These are phyloP conservation scores for Saguinus midas DNA, from an alignment of 2,113 vertebrate genomes.

Conservation along the genomic window DNA sequence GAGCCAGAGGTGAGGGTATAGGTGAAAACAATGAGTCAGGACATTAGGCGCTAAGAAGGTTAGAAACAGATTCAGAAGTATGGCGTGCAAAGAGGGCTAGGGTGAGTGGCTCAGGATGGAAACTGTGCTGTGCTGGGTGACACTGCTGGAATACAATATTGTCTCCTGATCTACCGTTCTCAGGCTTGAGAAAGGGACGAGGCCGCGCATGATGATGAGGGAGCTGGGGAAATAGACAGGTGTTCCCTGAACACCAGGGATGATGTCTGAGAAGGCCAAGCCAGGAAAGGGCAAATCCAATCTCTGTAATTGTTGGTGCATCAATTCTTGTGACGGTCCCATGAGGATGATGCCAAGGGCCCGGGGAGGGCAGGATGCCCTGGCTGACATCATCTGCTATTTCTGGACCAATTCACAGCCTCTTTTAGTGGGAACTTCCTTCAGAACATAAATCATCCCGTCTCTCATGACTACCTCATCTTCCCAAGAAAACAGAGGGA, in stretches of 20 bases:
- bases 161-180: background rate
- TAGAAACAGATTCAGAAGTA: background rate
- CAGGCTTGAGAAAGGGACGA: background rate
- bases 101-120: background rate
- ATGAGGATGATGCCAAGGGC: slow-evolving; percentile 61
- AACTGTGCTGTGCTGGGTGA: background rate
- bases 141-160: background rate
- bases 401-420: slow-evolving; percentile 59
- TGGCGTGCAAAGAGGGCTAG: background rate
- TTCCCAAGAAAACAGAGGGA: slow-evolving; percentile 24
- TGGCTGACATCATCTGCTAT: slow-evolving; percentile 75
- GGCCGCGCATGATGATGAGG: background rate
- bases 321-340: slow-evolving; percentile 54
- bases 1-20: background rate
- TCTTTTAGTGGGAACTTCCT: slow-evolving; percentile 67
- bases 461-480: slow-evolving; percentile 38
- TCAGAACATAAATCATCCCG: slow-evolving; percentile 54
- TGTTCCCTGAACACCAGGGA: slow-evolving; percentile 63
- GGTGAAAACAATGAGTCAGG: background rate
- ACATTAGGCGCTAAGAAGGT: background rate
- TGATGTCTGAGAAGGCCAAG: slow-evolving; percentile 57
- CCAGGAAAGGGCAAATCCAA: slow-evolving; percentile 69
- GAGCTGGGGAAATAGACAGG: slow-evolving; percentile 27
- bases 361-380: slow-evolving; percentile 54
- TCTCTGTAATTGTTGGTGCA: slow-evolving; percentile 72